These are phyloP conservation scores for Portevinia maculata DNA, from an alignment of 2,888 invertebrate species.

Conservation along the genomic window DNA sequence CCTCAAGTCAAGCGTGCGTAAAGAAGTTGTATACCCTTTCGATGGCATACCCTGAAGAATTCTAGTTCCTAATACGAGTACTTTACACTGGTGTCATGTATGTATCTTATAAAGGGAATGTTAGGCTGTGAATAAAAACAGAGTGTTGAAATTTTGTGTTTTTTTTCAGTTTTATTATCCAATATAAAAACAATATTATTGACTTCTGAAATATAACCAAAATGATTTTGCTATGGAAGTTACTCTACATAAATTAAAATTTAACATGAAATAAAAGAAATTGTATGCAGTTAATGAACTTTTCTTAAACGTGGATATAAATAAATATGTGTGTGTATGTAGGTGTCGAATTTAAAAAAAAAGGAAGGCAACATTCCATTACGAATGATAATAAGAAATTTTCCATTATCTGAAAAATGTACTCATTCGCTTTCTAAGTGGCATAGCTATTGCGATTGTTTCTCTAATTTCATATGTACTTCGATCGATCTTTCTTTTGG, in stretches of 20 bases:
- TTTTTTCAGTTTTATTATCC: constrained; percentile 57
- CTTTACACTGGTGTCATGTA: too few relatives aligned
- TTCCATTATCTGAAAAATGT: constrained; percentile 46
- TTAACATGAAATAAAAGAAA: constrained; percentile 11
- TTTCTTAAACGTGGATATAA: constrained; percentile 1
- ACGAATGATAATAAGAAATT: constrained; percentile 62
- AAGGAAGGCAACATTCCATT: background rate
- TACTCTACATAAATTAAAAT: constrained; percentile 33
- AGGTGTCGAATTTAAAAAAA: background rate
- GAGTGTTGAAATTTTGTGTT: constrained; percentile 11
- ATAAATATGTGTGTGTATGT: background rate
- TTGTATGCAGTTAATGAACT: constrained; percentile 18
- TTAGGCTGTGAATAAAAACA: background rate
- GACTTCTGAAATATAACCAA: constrained; percentile 47
- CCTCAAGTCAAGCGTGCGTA: too few relatives aligned
- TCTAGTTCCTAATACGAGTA: too few relatives aligned
- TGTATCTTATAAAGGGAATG: background rate
- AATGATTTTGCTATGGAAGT: constrained; percentile 31
- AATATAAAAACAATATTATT: constrained; percentile 54
- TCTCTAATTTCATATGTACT: constrained; percentile 6
- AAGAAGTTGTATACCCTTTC: too few relatives aligned
- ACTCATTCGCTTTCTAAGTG: constrained; percentile 47
- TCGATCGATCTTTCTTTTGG: constrained; percentile 61
- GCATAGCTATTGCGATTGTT: constrained; percentile 13
- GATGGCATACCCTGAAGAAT: too few relatives aligned